phyloP scores from a whole-genome alignment of 2,888 invertebrate genomes.

The Stenodema calcarata region DNA sequence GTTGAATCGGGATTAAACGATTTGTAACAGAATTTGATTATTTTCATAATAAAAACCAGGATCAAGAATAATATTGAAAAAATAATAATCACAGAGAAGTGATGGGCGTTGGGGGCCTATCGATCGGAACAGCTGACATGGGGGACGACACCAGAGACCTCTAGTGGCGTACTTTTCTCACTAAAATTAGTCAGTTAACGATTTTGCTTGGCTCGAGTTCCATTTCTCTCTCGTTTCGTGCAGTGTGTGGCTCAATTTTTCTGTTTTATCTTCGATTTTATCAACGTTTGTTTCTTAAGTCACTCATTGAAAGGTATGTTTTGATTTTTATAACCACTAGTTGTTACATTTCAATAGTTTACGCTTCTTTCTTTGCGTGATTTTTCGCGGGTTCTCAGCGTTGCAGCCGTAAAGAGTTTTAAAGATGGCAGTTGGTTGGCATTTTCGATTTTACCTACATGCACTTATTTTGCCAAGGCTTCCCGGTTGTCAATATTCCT shows the following conservation, averaged over 20 bases:
- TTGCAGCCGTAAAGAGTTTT: not conserved
- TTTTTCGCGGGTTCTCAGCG: not conserved
- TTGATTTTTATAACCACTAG: not conserved
- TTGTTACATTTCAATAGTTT: not conserved
- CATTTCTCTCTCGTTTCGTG: not conserved
- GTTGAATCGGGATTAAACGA: too few relatives aligned
- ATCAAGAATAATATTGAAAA: not conserved
- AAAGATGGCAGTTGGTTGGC: constrained; percentile 29
- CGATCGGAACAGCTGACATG: not conserved
- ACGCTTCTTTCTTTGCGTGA: not conserved
- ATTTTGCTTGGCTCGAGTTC: constrained; percentile 29
- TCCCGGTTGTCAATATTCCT: too few relatives aligned
- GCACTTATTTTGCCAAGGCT: constrained; percentile 5
- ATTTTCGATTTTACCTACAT: constrained; percentile 3
- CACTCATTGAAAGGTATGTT: not conserved
- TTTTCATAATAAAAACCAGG: too few relatives aligned
- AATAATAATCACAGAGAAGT: not conserved
- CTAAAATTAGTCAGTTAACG: constrained; percentile 27
- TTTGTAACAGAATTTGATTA: too few relatives aligned
- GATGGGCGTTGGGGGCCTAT: not conserved
- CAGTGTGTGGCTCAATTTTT: not conserved
- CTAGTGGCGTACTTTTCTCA: not conserved
- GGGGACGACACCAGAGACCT: not conserved
- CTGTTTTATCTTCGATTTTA: not conserved
- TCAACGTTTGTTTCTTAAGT: not conserved